phyloP scores from a whole-genome alignment of 2,797 vertebrate genomes.

The Lemur catta region DNA sequence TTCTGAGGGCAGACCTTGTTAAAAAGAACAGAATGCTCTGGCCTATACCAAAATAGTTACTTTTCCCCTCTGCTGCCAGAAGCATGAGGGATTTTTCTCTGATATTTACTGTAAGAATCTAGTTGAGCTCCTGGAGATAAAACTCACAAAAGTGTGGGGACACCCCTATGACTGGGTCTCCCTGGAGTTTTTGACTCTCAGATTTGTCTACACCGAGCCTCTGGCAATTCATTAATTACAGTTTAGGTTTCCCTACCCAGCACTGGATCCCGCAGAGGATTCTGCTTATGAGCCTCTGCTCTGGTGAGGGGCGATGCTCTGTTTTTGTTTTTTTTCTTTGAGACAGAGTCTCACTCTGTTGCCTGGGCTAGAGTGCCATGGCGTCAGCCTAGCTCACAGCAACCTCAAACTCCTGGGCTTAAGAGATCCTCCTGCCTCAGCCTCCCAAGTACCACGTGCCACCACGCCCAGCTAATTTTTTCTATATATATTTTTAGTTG shows the following conservation, averaged over 20 bases:
- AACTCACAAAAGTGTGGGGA: not conserved
- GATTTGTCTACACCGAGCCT: not conserved
- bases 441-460: no score
- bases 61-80: not conserved
- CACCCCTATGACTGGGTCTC: not conserved
- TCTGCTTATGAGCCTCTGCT: not conserved
- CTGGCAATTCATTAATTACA: not conserved
- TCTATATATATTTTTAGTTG: no score
- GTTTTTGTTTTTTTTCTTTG: no score
- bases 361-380: no score
- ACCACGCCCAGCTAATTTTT: no score
- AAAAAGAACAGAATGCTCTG: not conserved
- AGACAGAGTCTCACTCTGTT: no score
- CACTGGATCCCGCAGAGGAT: not conserved
- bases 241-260: not conserved
- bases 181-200: not conserved
- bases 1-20: not conserved
- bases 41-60: no score
- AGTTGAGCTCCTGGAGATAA: not conserved
- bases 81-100: not conserved
- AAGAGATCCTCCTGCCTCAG: no score
- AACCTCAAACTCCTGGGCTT: no score
- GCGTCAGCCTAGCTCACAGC: no score
- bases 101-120: not conserved
- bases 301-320: not conserved